Evolutionary conservation across 2,888 invertebrate genomes (phyloP), one percentile per base, ranked within the genome.

Genomic region (Chrysolina oricalcia): DNA sequence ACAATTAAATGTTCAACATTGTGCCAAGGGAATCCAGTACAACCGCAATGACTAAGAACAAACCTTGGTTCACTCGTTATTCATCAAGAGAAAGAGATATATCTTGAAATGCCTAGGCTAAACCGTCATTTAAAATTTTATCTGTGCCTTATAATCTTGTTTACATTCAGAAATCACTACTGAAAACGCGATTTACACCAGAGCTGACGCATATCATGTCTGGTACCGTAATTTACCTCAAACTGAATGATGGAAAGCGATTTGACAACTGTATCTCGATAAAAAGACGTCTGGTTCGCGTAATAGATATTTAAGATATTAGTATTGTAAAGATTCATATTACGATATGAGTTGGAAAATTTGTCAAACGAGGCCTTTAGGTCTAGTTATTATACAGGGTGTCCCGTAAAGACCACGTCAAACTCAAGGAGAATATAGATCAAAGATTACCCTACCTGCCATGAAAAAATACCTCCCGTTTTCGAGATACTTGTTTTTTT

Each of bases 101-200:
- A 73, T 76, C 72, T 70, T 65, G 71, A 73, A 77, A 78, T 78
- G 70, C 74, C 71, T 70, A 73, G 63, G 70, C 70, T 72, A 76
- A 73, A 70, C 43, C 75, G 79, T 79, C 79, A 80, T 77, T 79
- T 75, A 48, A 35, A 70, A 72, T 65, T 71, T 76, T 71, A 78
- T 78, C 76, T 65, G 68, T 48, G 43, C 53, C 59, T 70, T 73
- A 43, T 19, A 71, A 78, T 78, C 78, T 80, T 80, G 78, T 74
- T 80, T 70, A 76, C 78, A 73, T 78, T 78, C 78, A 76, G 73
- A 75, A 76, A 76, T 72, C 70, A 70, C 71, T 67, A 72, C 74
- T 59, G 74, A 75, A 79, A 76, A 79, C 77, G 76, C 77, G 76
- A 79, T 76, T 73, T 78, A 78, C 50, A 50, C 50, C n/a, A 17